A percentile compares a stretch with the other conserved stretches of the same genome.
phyloP scores from a whole-genome alignment of 2,888 invertebrate genomes.

The Crocallis elinguaria region DNA sequence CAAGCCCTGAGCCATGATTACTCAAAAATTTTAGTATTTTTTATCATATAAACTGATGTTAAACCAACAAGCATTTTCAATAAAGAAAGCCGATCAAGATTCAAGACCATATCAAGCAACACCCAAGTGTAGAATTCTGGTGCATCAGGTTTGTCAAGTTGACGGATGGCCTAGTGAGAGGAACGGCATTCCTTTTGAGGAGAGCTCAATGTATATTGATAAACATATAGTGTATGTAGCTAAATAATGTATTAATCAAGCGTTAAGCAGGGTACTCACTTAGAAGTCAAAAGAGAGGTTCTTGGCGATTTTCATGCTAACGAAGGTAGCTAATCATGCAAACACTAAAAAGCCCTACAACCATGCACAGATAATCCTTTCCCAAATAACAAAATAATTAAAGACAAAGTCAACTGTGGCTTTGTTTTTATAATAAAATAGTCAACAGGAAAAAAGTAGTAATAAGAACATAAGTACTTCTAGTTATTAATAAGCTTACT shows the following conservation, averaged over 20 bases:
- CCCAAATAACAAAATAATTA: no score
- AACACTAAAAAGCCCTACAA: no score
- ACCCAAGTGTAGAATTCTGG: constrained; percentile 13
- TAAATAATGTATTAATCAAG: no score
- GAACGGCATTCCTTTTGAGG: constrained; percentile 6
- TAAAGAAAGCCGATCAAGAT: constrained; percentile 19
- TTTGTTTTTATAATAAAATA: background rate
- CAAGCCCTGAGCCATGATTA: no score
- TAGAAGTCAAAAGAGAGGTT: no score
- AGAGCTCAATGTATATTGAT: no score
- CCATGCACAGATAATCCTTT: background rate
- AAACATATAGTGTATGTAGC: no score
- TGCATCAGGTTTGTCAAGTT: constrained; percentile 17
- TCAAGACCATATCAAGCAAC: constrained; percentile 6
- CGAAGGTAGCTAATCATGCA: no score
- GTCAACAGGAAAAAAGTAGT: constrained; percentile 20
- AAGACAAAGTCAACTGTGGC: no score
- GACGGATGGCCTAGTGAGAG: constrained; percentile 6
- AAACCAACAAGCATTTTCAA: constrained; percentile 5
- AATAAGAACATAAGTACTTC: constrained; percentile 18
- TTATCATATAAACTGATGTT: background rate
- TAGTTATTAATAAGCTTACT: no score
- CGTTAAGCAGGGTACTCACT: no score
- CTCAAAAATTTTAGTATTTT: background rate
- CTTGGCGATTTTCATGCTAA: no score